These are phyloP conservation scores for Chiloscyllium plagiosum DNA, from an alignment of 2,113 vertebrate genomes.

Conservation along the genomic window DNA sequence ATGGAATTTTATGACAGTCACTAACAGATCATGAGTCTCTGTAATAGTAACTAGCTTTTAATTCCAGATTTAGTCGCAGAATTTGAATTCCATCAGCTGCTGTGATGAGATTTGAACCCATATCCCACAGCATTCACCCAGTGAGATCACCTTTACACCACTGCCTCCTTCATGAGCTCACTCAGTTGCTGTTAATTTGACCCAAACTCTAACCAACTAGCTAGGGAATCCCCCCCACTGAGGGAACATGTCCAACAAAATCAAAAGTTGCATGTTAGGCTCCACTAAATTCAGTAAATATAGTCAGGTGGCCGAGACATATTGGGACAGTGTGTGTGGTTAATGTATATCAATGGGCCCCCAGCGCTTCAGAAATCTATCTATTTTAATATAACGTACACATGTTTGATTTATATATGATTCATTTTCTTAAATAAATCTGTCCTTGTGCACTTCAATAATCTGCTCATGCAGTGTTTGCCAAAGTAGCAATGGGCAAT, in stretches of 20 bases:
- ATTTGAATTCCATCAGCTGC: no score
- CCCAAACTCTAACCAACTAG: not conserved
- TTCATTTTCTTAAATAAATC: not conserved
- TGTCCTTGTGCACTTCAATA: not conserved
- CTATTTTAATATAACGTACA: not conserved
- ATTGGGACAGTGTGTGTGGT: not conserved
- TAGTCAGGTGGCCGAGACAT: not conserved
- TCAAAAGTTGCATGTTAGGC: not conserved
- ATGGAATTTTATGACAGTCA: no score
- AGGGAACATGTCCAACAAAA: not conserved
- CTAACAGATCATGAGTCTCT: no score
- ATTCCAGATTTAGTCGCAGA: no score
- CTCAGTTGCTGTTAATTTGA: not conserved
- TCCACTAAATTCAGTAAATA: not conserved
- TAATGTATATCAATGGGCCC: not conserved
- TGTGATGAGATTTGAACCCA: no score
- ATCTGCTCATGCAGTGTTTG: not conserved
- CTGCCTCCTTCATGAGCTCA: not conserved
- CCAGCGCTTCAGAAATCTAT: not conserved
- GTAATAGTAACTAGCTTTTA: no score
- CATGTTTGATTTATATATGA: not conserved
- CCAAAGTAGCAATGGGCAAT: not conserved
- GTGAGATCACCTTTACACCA: no score
- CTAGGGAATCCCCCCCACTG: not conserved
- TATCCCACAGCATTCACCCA: no score